Base-by-base conservation (phyloP, 2,888 invertebrate species). In the Sericinus montela region DNA sequence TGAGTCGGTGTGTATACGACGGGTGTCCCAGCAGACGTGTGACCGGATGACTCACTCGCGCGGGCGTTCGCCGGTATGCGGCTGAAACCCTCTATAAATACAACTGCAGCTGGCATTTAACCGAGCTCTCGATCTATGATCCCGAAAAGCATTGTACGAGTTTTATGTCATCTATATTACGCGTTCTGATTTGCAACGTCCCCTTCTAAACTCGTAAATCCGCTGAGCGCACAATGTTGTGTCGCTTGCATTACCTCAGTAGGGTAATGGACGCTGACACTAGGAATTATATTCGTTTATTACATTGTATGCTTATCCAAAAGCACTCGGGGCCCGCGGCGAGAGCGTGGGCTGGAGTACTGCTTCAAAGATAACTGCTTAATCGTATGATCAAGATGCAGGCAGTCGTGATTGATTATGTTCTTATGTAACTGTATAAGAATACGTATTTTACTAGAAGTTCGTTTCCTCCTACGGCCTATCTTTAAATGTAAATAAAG, bases 81-180 rank as follows among this genome's bases (percentile, higher is more conserved):
- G 72, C 62, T 63, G 45, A 48, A 29, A 34, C 59, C 52, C 60
- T 56, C 80, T 86, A 86, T 83, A 81, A 85, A 85, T 87, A 87
- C 78, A 56, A 67, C 63, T 74, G 72, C 79, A 73, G 74, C 79
- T 87, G 88, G 85, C 87, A 88, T 88, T 87, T 86, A 72, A 75
- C 70, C 73, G 83, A 44, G 28, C 65, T 78, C 86, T 67, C 79
- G 70, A 80, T 82, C 80, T 77, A 74, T 69, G 69, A 74, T 76
- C 76, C 75, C 67, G 62, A 74, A 78, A 67, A 61, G 66, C 65
- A 69, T 71, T 67, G 69, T 68, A 65, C 63, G 60, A 65, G 65
- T 65, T 66, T 62, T 57, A 58, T 59, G 58, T 60, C 61, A 54
- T 57, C 57, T 59, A 52, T 48, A 61, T 58, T 58, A 58, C 55